phyloP scores from a whole-genome alignment of 1,140 invertebrate species.

The Argopecten irradians region DNA sequence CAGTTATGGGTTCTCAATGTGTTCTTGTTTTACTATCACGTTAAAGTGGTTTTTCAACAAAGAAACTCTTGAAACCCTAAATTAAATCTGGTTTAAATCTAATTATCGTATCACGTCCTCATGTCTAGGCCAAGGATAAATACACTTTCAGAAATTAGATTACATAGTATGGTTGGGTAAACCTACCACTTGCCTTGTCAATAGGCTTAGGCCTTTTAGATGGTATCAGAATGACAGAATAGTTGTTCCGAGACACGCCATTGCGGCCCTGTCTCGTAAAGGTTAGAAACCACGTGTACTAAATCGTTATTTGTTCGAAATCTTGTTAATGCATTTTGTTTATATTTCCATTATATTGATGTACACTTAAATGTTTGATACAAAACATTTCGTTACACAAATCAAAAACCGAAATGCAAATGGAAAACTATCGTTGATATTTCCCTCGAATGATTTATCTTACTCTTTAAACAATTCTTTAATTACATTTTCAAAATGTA shows the following conservation, averaged over 20 bases:
- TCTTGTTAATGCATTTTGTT: neutral
- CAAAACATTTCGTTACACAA: too few species aligned
- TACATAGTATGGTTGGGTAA: neutral
- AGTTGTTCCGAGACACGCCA: neutral
- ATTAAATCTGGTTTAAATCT: slow-evolving; percentile 18
- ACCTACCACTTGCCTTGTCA: neutral
- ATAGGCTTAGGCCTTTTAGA: neutral
- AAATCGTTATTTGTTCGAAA: neutral
- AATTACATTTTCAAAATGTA: too few species aligned
- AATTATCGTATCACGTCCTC: neutral
- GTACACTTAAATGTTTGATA: too few species aligned
- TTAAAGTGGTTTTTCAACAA: neutral
- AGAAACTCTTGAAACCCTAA: neutral
- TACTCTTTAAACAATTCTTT: neutral
- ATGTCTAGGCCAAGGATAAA: neutral
- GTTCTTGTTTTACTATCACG: neutral
- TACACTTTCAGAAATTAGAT: neutral
- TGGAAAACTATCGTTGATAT: neutral
- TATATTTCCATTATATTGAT: too few species aligned
- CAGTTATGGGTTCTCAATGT: neutral
- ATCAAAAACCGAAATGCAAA: neutral
- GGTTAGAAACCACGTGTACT: neutral
- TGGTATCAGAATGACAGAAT: neutral
- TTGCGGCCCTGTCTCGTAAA: neutral
- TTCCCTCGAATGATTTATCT: neutral